These are phyloP conservation scores for Pseudoatta argentina DNA, from an alignment of 1,140 invertebrate species.

Conservation along the genomic window DNA sequence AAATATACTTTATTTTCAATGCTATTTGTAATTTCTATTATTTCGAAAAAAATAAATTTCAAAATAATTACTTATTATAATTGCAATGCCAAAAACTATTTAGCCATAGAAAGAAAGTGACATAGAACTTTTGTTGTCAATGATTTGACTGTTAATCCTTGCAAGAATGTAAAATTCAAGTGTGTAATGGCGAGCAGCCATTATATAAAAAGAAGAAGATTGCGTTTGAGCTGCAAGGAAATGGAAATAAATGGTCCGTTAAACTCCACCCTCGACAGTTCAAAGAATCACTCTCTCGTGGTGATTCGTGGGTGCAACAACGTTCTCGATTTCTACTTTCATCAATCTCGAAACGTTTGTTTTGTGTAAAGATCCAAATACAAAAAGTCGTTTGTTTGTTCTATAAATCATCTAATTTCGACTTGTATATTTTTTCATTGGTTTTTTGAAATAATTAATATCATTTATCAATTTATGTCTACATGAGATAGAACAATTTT, in stretches of 20 bases:
- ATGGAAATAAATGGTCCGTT: slow-evolving; percentile 70
- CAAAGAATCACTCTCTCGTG: slow-evolving; percentile 21
- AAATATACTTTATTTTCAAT: neutral
- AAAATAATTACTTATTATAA: neutral
- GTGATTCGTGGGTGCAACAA: slow-evolving; percentile 25
- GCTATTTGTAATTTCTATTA: neutral
- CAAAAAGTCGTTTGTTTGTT: neutral
- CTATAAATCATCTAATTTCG: neutral
- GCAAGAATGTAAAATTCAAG: slow-evolving; percentile 8
- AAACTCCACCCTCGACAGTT: slow-evolving; percentile 45
- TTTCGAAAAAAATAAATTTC: neutral
- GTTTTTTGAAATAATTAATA: neutral
- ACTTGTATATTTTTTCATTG: neutral
- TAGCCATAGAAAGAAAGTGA: neutral
- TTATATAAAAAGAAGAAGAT: slow-evolving; percentile 36
- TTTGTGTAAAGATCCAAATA: neutral
- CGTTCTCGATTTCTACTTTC: slow-evolving; percentile 8
- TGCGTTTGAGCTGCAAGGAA: slow-evolving; percentile 39
- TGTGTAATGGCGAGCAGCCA: slow-evolving; percentile 46
- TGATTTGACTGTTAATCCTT: slow-evolving; percentile 13
- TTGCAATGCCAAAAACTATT: neutral
- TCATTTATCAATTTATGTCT: neutral
- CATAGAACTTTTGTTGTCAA: neutral
- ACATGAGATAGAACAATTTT: too few species aligned
- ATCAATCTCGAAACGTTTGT: neutral